Percentiles rank a stretch among this genome's conserved stretches.
Evolutionary conservation across 2,113 vertebrate genomes (phyloP).

Genomic region (Hypanus sabinus): DNA sequence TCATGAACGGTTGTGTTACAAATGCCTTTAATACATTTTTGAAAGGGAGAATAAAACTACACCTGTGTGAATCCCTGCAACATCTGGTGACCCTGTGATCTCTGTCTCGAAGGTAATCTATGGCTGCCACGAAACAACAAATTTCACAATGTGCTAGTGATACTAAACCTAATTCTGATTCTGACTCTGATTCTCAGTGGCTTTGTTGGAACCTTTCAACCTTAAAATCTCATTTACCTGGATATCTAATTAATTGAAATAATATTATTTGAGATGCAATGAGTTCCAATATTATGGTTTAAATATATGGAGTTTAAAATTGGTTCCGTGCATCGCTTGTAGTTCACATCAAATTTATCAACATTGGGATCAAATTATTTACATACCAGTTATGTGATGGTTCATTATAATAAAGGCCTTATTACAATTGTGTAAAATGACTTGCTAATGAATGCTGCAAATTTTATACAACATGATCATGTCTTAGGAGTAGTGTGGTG

Average conservation of each 20-base stretch:
- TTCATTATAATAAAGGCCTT: neutral
- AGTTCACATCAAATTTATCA: neutral
- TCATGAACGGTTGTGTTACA: too few species aligned
- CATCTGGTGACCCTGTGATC: too few species aligned
- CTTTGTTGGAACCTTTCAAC: neutral
- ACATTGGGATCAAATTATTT: neutral
- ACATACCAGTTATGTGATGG: neutral
- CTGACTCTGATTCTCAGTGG: neutral
- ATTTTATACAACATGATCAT: neutral
- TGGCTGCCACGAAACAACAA: too few species aligned
- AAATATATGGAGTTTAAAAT: neutral
- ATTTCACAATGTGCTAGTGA: too few species aligned
- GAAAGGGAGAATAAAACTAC: too few species aligned
- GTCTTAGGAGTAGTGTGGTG: too few species aligned
- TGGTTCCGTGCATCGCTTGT: neutral
- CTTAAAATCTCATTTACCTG: neutral
- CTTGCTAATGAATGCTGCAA: neutral
- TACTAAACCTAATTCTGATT: too few species aligned
- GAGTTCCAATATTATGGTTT: neutral
- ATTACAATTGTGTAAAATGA: neutral
- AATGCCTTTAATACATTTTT: too few species aligned
- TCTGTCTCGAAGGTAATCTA: too few species aligned
- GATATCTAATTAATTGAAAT: neutral
- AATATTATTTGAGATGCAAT: neutral
- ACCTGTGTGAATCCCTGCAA: too few species aligned